A percentile compares a stretch with the other conserved stretches of the same genome.
phyloP scores from a whole-genome alignment of 2,113 vertebrate species.

The Astur gentilis region DNA sequence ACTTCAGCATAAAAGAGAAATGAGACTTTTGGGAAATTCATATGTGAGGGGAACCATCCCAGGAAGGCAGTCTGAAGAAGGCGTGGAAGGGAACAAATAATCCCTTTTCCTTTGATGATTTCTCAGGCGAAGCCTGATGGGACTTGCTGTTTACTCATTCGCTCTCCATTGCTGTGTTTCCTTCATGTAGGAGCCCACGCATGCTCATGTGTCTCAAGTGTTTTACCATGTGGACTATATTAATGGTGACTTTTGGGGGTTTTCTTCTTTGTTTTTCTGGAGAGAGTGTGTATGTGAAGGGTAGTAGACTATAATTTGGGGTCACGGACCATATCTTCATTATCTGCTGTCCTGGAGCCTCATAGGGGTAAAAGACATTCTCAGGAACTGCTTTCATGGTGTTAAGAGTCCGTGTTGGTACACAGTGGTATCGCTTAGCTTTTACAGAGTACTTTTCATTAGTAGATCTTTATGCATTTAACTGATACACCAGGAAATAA shows the following conservation, averaged over 20 bases:
- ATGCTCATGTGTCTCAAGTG: neutral
- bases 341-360: neutral
- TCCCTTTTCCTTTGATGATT: neutral
- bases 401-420: neutral
- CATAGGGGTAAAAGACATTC: neutral
- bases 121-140: neutral
- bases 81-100: neutral
- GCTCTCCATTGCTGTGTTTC: neutral
- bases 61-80: neutral
- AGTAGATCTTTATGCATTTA: neutral
- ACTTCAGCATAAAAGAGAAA: constrained; percentile 41
- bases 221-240: neutral
- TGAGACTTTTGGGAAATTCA: neutral
- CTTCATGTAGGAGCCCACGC: neutral
- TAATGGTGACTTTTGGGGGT: neutral
- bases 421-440: neutral
- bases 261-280: neutral
- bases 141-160: neutral
- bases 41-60: neutral
- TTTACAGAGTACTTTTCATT: neutral
- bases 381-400: neutral
- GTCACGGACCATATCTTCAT: neutral
- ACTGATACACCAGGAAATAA: neutral
- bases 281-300: neutral
- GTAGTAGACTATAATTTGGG: neutral